phyloP scores from a whole-genome alignment of 2,888 invertebrate species.

The Neoitamus cyanurus region DNA sequence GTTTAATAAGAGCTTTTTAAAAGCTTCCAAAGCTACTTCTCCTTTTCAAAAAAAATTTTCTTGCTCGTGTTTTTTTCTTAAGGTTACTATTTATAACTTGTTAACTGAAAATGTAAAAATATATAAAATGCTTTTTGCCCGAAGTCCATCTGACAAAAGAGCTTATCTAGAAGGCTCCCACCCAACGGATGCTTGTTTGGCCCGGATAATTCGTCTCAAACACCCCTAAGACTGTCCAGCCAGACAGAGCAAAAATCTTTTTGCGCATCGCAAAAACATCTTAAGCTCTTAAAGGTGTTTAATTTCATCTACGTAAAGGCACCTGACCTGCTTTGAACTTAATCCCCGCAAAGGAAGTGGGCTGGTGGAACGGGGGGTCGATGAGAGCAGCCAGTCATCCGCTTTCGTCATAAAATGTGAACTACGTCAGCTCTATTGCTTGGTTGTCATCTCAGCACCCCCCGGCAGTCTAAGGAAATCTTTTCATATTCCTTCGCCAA shows the following conservation, averaged over 20 bases:
- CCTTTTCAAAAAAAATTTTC: too few relatives aligned
- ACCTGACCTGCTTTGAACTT: background rate
- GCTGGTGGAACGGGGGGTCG: background rate
- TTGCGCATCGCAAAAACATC: background rate
- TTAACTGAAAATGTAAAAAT: background rate
- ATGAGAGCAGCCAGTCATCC: background rate
- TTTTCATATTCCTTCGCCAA: constrained; percentile 13
- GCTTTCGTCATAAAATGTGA: constrained; percentile 33
- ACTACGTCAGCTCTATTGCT: constrained; percentile 27
- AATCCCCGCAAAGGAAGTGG: background rate
- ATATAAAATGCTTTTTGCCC: background rate
- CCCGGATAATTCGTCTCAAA: background rate
- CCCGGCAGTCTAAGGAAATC: background rate
- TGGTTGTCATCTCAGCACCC: constrained; percentile 28
- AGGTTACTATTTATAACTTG: background rate
- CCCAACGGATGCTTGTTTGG: background rate
- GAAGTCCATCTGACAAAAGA: background rate
- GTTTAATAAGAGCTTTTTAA: background rate
- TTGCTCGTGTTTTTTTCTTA: too few relatives aligned
- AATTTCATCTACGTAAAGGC: constrained; percentile 29
- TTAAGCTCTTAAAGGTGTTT: constrained; percentile 39
- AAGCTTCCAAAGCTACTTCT: too few relatives aligned
- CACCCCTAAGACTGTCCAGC: background rate
- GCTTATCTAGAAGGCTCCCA: background rate
- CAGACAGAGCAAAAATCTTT: background rate